Evolutionary conservation across 2,888 invertebrate species (phyloP).

Genomic region (Agrypnus murinus): DNA sequence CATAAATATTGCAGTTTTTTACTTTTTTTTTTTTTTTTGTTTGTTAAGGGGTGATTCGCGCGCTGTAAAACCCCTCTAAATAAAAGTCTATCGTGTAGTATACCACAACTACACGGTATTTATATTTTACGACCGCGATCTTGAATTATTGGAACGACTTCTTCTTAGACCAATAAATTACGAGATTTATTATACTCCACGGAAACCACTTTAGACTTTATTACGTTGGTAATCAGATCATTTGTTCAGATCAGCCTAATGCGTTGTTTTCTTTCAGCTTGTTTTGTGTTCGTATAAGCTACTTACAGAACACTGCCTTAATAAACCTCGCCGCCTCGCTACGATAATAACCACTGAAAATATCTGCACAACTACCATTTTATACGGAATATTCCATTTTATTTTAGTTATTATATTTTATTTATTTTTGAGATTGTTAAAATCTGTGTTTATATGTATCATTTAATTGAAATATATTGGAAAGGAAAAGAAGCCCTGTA

Average conservation of each 20-base stretch:
- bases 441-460: no score
- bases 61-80: conserved; percentile 7
- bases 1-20: conserved; percentile 15
- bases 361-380: conserved; percentile 27
- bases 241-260: conserved; percentile 60
- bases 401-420: no score
- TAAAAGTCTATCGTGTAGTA: conserved; percentile 31
- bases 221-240: conserved; percentile 61
- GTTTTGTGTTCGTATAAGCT: conserved; percentile 52
- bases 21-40: no score
- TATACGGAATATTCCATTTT: conserved; percentile 8
- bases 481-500: no score
- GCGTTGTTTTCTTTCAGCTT: conserved; percentile 51
- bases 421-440: no score
- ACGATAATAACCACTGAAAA: conserved; percentile 38
- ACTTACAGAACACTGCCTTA: conserved; percentile 48
- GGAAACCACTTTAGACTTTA: conserved; percentile 59
- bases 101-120: conserved; percentile 39
- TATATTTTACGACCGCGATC: conserved; percentile 54
- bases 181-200: conserved; percentile 58
- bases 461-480: no score
- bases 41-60: background rate
- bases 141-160: conserved; percentile 54
- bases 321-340: conserved; percentile 39
- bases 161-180: conserved; percentile 58